phyloP scores from a whole-genome alignment of 2,113 vertebrate genomes.

The Clarias magur region DNA sequence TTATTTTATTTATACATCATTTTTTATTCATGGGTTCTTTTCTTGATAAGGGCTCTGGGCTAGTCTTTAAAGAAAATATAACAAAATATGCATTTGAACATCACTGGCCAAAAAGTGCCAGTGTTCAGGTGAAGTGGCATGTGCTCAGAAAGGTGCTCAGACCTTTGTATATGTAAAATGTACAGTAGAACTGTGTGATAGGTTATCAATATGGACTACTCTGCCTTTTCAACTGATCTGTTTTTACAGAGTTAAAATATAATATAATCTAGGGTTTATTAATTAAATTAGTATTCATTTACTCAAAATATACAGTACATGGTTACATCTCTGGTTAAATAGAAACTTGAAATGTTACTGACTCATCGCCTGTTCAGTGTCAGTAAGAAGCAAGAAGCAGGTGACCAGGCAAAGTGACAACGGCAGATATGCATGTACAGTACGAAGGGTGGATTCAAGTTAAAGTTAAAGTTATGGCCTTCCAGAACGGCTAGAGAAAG shows the following conservation, averaged over 20 bases:
- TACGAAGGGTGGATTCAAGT: not conserved
- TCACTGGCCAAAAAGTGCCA: not conserved
- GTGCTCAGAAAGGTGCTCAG: not conserved
- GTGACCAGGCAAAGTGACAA: not conserved
- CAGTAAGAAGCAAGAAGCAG: not conserved
- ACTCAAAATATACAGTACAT: too few species aligned
- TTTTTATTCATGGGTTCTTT: not conserved
- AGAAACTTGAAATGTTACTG: not conserved
- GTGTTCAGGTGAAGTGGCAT: not conserved
- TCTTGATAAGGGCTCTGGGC: not conserved
- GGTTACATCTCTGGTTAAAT: too few species aligned
- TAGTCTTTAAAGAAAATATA: not conserved
- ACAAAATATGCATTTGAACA: not conserved
- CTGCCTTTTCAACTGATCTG: not conserved
- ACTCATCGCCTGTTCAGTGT: not conserved
- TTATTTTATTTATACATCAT: constrained; percentile 1
- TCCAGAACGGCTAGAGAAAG: not conserved
- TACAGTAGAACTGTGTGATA: not conserved
- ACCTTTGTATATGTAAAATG: not conserved
- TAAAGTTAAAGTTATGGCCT: too few species aligned
- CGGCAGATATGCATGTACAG: not conserved
- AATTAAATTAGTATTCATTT: too few species aligned
- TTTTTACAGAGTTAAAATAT: not conserved
- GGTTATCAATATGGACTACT: not conserved
- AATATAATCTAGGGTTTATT: too few species aligned